A percentile compares a stretch with the other conserved stretches of the same genome.
phyloP scores from a whole-genome alignment of 2,888 invertebrate genomes.

The Pegoplata infirma region DNA sequence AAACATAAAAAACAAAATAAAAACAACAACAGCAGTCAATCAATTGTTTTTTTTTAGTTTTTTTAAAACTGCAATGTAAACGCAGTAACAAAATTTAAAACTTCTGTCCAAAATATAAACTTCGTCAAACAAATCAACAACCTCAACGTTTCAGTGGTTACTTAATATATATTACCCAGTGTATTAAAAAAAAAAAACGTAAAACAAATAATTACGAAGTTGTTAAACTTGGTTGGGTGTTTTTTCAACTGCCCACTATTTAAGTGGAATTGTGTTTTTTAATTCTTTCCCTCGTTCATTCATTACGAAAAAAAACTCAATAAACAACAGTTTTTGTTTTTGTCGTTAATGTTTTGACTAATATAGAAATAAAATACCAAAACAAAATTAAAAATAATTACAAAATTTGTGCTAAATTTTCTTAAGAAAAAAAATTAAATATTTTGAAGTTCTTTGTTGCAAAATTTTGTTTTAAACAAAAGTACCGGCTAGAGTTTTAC shows the following conservation, averaged over 20 bases:
- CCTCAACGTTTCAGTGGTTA: background rate
- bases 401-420: background rate
- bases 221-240: background rate
- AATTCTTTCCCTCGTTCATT: background rate
- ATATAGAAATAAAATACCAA: background rate
- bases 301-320: background rate
- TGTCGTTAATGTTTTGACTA: background rate
- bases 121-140: background rate
- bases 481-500: background rate
- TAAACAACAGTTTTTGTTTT: background rate
- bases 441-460: background rate
- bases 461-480: background rate
- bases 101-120: background rate
- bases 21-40: background rate
- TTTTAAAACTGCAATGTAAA: background rate
- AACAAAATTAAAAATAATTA: too few species aligned
- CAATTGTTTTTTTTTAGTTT: conserved; percentile 1
- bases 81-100: background rate
- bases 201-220: background rate
- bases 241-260: background rate
- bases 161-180: too few species aligned
- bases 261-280: background rate
- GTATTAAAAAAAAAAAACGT: background rate
- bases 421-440: background rate
- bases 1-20: too few species aligned